Conservation (phyloP, 1,140 invertebrate genomes). For the Euura lappo region DNA sequence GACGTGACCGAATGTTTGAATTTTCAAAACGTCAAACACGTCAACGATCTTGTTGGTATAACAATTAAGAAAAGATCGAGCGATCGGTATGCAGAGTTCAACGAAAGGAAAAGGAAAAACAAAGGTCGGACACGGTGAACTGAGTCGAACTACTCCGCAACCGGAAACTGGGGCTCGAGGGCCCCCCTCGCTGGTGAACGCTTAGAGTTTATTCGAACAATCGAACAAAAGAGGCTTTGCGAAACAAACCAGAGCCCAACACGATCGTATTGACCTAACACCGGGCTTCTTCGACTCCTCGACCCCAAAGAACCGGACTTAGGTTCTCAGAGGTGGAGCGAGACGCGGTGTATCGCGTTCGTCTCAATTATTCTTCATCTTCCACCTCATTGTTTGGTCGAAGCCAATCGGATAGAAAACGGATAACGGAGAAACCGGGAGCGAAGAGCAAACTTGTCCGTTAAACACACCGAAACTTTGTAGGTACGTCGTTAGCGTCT, state of each 20-base stretch:
- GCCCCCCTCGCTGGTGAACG: too few species aligned
- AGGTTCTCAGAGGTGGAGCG: background rate
- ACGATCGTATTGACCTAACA: too few species aligned
- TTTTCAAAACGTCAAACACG: background rate
- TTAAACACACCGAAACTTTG: constrained; percentile 2
- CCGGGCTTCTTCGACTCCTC: too few species aligned
- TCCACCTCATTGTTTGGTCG: constrained; percentile 1
- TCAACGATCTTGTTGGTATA: too few species aligned
- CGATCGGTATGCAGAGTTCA: too few species aligned
- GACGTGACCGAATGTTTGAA: background rate
- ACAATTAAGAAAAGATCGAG: too few species aligned
- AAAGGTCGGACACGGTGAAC: background rate
- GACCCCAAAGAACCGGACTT: background rate
- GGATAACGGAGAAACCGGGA: background rate
- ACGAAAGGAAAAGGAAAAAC: too few species aligned
- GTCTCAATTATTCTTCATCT: constrained; percentile 5
- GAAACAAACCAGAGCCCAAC: background rate
- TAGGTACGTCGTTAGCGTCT: background rate
- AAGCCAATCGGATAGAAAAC: background rate
- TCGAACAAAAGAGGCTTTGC: background rate
- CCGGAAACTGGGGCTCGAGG: background rate
- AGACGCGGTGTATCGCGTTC: background rate
- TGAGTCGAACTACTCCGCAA: background rate
- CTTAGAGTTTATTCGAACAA: background rate
- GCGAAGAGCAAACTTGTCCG: background rate